A percentile compares a stretch with the other conserved stretches of the same genome.
Evolutionary conservation across 35 echinoderm and acorn worm genomes (phyloP).

Genomic region (Ophioderma brevispina): DNA sequence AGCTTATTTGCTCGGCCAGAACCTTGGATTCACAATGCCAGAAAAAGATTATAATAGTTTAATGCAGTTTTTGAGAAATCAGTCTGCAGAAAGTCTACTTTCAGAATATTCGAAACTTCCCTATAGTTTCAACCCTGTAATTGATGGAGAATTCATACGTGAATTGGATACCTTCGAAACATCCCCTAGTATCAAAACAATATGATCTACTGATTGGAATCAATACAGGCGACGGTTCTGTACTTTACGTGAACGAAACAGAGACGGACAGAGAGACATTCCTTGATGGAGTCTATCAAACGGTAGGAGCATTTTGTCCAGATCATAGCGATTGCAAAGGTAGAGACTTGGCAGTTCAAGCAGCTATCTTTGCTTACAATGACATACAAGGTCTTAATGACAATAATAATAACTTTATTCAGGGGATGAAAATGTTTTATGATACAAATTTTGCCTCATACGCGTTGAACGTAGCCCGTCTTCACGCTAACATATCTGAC

Average conservation of each 20-base stretch:
- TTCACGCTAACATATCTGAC: not conserved
- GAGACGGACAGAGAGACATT: not conserved
- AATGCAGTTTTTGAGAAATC: slow-evolving; percentile 20
- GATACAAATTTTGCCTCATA: not conserved
- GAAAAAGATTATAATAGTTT: not conserved
- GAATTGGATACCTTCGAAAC: not conserved
- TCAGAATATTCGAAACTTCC: not conserved
- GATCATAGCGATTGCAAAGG: not conserved
- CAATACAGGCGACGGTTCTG: slow-evolving; percentile 37
- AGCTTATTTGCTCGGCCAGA: not conserved
- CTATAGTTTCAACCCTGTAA: slow-evolving; percentile 12
- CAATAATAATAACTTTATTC: not conserved
- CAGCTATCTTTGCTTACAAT: not conserved
- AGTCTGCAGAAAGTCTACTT: not conserved
- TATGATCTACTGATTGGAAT: slow-evolving; percentile 27
- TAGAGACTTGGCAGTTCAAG: not conserved
- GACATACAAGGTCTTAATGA: not conserved
- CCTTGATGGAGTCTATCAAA: not conserved
- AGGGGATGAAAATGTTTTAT: not conserved
- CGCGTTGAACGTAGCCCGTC: too few species aligned
- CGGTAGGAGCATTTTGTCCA: not conserved
- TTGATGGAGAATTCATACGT: slow-evolving; percentile 42
- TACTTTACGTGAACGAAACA: not conserved
- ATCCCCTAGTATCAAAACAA: not conserved
- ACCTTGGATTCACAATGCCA: not conserved